Conservation (phyloP, 2,113 vertebrate genomes). For the Hirundichthys speculiger region DNA sequence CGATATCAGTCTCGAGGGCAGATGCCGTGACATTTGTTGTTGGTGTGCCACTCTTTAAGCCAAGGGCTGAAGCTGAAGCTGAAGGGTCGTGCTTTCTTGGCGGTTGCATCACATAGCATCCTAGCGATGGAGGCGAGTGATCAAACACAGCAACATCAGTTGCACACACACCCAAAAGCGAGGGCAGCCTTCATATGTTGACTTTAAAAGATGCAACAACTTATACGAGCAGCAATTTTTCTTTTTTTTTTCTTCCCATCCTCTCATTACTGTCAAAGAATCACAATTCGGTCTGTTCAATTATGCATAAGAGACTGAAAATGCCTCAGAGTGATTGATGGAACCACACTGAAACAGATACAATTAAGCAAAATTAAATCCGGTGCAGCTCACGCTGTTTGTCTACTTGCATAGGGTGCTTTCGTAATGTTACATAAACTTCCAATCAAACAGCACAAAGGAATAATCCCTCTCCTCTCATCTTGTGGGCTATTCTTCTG, state of each 20-base stretch:
- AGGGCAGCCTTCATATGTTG: slow-evolving; percentile 43
- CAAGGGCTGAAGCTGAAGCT: slow-evolving; percentile 8
- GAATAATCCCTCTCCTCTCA: slow-evolving; percentile 50
- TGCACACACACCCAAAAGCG: slow-evolving; percentile 22
- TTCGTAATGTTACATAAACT: slow-evolving; percentile 59
- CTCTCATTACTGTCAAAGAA: slow-evolving; percentile 61
- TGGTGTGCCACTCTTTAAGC: slow-evolving; percentile 41
- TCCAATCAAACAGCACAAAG: slow-evolving; percentile 42
- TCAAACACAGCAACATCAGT: slow-evolving; percentile 66
- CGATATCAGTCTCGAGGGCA: slow-evolving; percentile 58
- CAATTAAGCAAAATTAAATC: slow-evolving; percentile 72
- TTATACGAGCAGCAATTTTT: slow-evolving; percentile 41
- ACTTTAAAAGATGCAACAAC: slow-evolving; percentile 31
- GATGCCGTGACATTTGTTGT: slow-evolving; percentile 54
- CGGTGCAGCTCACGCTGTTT: slow-evolving; percentile 58
- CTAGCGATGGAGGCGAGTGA: slow-evolving; percentile 48
- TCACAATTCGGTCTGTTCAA: slow-evolving; percentile 48
- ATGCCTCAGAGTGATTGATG: slow-evolving; percentile 59
- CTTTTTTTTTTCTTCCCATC: slow-evolving; percentile 30
- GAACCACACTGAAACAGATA: slow-evolving; percentile 63
- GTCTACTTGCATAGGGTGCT: slow-evolving; percentile 56
- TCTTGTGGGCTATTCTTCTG: slow-evolving; percentile 42
- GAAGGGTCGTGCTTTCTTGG: slow-evolving; percentile 48
- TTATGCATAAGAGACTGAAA: slow-evolving; percentile 59
- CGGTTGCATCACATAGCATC: slow-evolving; percentile 65